Base-by-base conservation (phyloP, 2,797 vertebrate species). In the Stomatorhinus walkeri region DNA sequence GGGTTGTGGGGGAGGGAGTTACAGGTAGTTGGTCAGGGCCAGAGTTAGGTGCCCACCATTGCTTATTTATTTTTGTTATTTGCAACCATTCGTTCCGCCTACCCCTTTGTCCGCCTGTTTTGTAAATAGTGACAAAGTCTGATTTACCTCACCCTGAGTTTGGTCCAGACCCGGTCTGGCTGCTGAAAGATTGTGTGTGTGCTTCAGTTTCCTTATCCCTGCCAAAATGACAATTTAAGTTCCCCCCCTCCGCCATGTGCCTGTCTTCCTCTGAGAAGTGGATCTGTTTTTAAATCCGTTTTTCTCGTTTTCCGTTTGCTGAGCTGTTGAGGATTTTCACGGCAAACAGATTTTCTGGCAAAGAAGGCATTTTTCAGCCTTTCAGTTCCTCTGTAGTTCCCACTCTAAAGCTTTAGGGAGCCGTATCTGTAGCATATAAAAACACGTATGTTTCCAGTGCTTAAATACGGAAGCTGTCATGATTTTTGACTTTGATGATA, bases 331-430 rank as follows among this genome's bases (percentile, higher is more conserved):
- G 72, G 72, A 16, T 79, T 79, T 79, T 79, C 72, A 79, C 72
- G 72, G 72, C 72, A 79, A 79, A 43, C 72, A 79, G 76, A 81
- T 81, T 81, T 81, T n/a, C 76, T 81, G 76, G 76, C 76, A 81
- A 46, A 81, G 76, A 19, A 3, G 36, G 76, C 8, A 46, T 43
- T 43, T 81, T 46, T 81, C 36, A 43, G 76, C 40, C 76, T 72
- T 36, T 36, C 76, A 46, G 40, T 81, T 81, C 76, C 68, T 72
- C 68, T 72, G 68, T 72, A 72, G 68, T 36, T 72, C 24, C 6
- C 14, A n/a, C 19, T 43, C 16, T n/a, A n/a, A 81, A 81, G 76
- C 76, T 46, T 81, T 81, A 46, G 76, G 76, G 19, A 81, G 76
- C 19, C 76, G n/a, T 81, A 46, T 81, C 36, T 32, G 40, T 81